Evolutionary conservation across 2,113 vertebrate species (phyloP), one percentile per base, ranked within the genome.

Genomic region (Rhea pennata): DNA sequence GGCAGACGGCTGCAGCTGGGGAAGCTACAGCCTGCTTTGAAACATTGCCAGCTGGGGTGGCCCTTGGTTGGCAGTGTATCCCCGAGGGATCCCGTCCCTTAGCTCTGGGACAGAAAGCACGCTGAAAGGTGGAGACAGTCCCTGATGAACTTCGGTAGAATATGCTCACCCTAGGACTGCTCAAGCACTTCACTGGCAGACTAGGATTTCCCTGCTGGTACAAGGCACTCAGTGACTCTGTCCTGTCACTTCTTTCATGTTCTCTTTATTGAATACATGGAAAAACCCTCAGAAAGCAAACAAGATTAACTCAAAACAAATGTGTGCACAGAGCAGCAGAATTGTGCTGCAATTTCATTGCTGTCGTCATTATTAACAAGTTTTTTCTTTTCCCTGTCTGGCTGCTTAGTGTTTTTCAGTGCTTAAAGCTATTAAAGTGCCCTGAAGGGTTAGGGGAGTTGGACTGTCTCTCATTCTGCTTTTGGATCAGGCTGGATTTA

Each of bases 221-320:
- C 0, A 2, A 91, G 74, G 90, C 90, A 78, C 66, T 29, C 7
- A 58, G 46, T 84, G 80, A 92, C 79, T 61, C 56, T 59, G 31
- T 59, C 77, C 90, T 70, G 80, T 87, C 74, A 33, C 70, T 70
- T 65, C 92, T 89, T 76, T 79, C 84, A 42, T 62, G 74, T 92
- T 95, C 92, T 7, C 1, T 61, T 95, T 73, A 66, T 79, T 87
- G 84, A 80, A 88, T 42, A 76, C 77, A 92, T 70, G 93, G 56
- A 87, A 91, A 90, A 82, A 39, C 27, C 39, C 81, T 96, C 58
- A 1, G 9, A 92, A 94, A 88, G 84, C 82, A 94, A 94, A 84
- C 17, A 15, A 88, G 88, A 78, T 89, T 71, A 87, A 90, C 71
- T 88, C 67, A 59, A 69, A 96, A 58, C 62, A 76, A 87, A 62